Evolutionary conservation across 2,797 vertebrate species (phyloP).

Genomic region (Buphagus erythrorhynchus): DNA sequence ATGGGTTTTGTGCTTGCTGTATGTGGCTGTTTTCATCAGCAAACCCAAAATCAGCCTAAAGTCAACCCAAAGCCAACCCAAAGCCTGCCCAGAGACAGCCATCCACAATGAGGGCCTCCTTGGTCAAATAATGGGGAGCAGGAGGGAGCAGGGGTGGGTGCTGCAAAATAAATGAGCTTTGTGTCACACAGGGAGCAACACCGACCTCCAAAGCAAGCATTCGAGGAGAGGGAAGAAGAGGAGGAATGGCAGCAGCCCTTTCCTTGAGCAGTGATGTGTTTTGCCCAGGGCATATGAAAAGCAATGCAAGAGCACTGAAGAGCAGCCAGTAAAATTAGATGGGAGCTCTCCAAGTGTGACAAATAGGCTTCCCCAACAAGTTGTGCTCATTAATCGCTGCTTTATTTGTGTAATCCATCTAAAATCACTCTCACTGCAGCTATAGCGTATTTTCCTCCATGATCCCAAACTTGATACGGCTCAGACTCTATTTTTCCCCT

Average conservation of each 20-base stretch:
- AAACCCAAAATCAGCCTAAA: background rate
- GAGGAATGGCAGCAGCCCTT: background rate
- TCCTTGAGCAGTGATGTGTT: slow-evolving; percentile 50
- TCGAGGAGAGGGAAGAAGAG: background rate
- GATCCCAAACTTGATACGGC: background rate
- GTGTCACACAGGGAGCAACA: background rate
- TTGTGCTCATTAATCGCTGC: slow-evolving; percentile 56
- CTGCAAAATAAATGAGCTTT: background rate
- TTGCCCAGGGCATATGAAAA: slow-evolving; percentile 60
- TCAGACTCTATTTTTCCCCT: background rate
- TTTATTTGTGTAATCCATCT: slow-evolving; percentile 67
- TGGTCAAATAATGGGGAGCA: background rate
- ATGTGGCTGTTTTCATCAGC: background rate
- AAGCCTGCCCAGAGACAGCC: background rate
- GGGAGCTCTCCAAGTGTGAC: slow-evolving; percentile 56
- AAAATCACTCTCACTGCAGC: slow-evolving; percentile 14
- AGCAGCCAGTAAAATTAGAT: slow-evolving; percentile 53
- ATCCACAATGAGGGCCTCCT: background rate
- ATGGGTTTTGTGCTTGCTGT: background rate
- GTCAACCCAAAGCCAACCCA: background rate
- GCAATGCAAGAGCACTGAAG: slow-evolving; percentile 51
- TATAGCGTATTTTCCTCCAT: background rate
- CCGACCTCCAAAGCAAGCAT: fast-evolving
- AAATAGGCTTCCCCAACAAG: slow-evolving; percentile 51
- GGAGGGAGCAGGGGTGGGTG: background rate